A percentile compares a stretch with the other conserved stretches of the same genome.
These are phyloP conservation scores for Antechinus stuartii DNA, from an alignment of 2,113 vertebrate species.

Conservation along the genomic window DNA sequence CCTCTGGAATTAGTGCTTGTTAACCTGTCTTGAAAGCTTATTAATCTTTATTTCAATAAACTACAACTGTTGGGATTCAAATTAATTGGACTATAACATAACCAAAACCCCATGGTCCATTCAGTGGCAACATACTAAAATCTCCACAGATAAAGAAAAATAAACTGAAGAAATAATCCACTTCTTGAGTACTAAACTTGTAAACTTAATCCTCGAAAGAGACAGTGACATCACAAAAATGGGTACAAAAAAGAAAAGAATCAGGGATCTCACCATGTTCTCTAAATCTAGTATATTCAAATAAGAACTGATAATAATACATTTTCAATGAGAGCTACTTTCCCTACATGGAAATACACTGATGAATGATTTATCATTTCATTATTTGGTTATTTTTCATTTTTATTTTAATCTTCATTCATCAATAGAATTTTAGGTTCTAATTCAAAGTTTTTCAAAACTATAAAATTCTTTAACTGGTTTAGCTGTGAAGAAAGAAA, in stretches of 20 bases:
- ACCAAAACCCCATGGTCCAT: background rate
- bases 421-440: background rate
- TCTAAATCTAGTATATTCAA: background rate
- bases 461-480: background rate
- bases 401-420: background rate
- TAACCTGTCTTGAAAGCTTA: background rate
- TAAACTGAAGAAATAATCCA: background rate
- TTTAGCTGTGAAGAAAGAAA: background rate
- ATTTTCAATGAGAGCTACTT: background rate
- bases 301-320: background rate
- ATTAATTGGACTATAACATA: background rate
- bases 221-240: background rate
- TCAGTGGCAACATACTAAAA: background rate
- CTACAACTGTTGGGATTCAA: background rate
- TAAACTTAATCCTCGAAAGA: background rate
- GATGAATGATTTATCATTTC: background rate
- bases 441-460: background rate
- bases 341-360: background rate
- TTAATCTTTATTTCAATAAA: background rate
- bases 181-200: background rate
- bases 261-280: background rate
- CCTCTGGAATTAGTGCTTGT: background rate
- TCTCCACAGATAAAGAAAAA: background rate
- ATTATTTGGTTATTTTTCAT: background rate
- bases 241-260: background rate